Evolutionary conservation across 2,888 invertebrate species (phyloP).

Genomic region (Hybos culiciformis): DNA sequence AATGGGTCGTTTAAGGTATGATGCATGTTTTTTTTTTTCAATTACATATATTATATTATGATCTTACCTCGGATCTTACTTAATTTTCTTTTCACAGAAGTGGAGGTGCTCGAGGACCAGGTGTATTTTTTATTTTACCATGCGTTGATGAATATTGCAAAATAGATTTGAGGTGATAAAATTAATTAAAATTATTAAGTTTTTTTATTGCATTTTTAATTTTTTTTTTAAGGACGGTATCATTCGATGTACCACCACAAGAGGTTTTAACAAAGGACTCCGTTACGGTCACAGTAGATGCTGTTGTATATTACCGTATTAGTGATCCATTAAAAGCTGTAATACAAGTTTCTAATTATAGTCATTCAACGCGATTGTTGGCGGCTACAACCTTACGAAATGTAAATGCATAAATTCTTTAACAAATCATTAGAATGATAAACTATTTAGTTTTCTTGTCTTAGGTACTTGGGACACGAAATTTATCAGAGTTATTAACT

Average conservation of each 20-base stretch:
- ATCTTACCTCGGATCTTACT: constrained; percentile 9
- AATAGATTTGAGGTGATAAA: constrained; percentile 82
- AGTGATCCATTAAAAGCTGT: constrained; percentile 66
- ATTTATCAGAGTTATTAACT: constrained; percentile 78
- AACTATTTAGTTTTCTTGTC: no score
- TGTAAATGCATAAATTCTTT: no score
- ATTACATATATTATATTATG: constrained; percentile 3
- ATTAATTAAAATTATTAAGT: no score
- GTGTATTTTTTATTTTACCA: constrained; percentile 85
- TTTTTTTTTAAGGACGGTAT: constrained; percentile 86
- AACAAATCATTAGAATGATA: no score
- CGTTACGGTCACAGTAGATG: constrained; percentile 88
- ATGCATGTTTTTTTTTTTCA: constrained; percentile 9
- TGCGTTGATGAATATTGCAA: constrained; percentile 88
- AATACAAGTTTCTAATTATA: constrained; percentile 59
- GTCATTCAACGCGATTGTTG: constrained; percentile 66
- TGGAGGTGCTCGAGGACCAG: constrained; percentile 72
- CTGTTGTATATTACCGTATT: constrained; percentile 72
- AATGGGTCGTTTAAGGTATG: constrained; percentile 54
- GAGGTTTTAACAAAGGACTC: constrained; percentile 92
- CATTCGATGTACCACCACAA: constrained; percentile 93
- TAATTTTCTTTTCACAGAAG: constrained; percentile 12
- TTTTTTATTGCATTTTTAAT: no score
- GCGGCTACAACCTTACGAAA: constrained; percentile 79
- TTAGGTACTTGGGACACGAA: constrained; percentile 81